Evolutionary conservation across 2,797 vertebrate genomes (phyloP), one percentile per base, ranked within the genome.

Genomic region (Enteromius anoplus): DNA sequence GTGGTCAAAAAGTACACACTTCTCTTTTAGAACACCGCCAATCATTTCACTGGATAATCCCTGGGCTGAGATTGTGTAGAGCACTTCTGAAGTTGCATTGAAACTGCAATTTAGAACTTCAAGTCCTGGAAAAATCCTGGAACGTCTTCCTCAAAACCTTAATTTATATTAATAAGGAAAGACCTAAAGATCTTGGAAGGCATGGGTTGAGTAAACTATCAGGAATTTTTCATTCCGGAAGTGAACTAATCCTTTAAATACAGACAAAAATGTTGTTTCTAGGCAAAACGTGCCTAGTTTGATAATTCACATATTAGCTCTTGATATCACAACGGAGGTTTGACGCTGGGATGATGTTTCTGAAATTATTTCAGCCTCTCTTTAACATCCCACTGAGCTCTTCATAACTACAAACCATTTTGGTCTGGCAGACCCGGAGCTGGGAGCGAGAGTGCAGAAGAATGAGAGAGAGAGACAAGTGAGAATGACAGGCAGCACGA

Each of bases 361-460:
- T 76, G 62, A 85, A 82, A 84, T 23, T 3, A 68, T 84, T 88
- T 87, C 76, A 60, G 49, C 40, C 26, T 66, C 68, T 85, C 71
- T 68, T 76, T 71, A 80, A 84, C 77, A 5, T 81, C 83, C 77
- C 65, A 81, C 69, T 84, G 75, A 60, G 71, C 65, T 76, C 76
- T 82, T 65, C 65, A 78, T 73, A 85, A 60, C 68, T 75, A 85
- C 78, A 82, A 85, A 75, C 79, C 82, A 84, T 80, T 75, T 77
- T 85, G 82, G 78, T 83, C 85, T 86, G 91, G 91, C 90, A 85
- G 89, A 91, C 85, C 88, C 84, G 86, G 21, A 47, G 73, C 45
- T 66, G 51, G 73, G 37, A 78, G 80, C 75, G 32, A 64, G 34
- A 82, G 53, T 58, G 72, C 45, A 68, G 70, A 60, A 85, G 78